Base-by-base conservation (phyloP, 2,888 invertebrate species). In the Phrixothrix hirtus region DNA sequence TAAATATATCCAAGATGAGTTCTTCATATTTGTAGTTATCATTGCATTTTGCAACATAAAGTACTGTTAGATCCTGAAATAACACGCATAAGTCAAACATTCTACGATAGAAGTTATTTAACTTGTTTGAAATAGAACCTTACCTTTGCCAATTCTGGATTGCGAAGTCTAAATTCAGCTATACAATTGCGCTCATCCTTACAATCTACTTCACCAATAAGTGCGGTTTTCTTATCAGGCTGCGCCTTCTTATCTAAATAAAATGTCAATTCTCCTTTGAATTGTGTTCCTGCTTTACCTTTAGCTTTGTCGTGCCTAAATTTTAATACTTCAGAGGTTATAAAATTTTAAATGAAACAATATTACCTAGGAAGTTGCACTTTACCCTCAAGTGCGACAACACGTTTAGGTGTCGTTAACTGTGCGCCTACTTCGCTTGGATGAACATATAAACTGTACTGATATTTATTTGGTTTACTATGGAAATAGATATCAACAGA, bases 241-340 rank as follows among this genome's bases (percentile, higher is more conserved):
- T 84, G 83, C 43, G 81, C 81, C 64, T 82, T 83, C 70, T 88
- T 87, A 75, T 92, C 87, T 41, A 88, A 73, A 70, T 87, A 88
- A 29, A 89, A 75, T 5, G 78, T 77, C 2, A 84, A 63, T 41
- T 88, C 87, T 6, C 83, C 80, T 39, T 31, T 55, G 15, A 51
- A 10, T 3, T 46, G 46, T 13, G 10, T 5, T 21, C 4, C 3
- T 7, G 21, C 7, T 21, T 21, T 21, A 21, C 21, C 21, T 7
- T 21, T 21, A 21, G 21, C 21, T 7, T 21, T 21, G 10, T 17
- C 57, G 52, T 54, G 57, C 57, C 59, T 49, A 17, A 59, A 50
- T n/a, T n/a, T n/a, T n/a, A n/a, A n/a, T n/a, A n/a, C n/a, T n/a
- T n/a, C n/a, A n/a, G n/a, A n/a, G n/a, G n/a, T n/a, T n/a, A n/a